A percentile compares a stretch with the other conserved stretches of the same genome.
Evolutionary conservation across 1,140 invertebrate genomes (phyloP).

Genomic region (Sesamia nonagrioides): DNA sequence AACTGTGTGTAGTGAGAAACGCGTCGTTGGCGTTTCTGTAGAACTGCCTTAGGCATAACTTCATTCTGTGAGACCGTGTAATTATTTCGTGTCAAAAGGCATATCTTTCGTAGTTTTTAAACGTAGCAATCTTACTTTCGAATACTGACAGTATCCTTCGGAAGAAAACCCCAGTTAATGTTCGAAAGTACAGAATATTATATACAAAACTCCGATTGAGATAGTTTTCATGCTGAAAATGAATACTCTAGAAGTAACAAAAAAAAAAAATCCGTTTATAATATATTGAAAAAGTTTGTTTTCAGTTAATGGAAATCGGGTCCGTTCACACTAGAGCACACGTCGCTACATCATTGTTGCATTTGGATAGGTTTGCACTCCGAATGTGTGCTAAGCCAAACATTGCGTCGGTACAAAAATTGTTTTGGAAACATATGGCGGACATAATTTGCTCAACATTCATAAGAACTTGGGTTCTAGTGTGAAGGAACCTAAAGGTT

Average conservation of each 20-base stretch:
- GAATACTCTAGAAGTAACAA: neutral
- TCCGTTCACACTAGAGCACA: neutral
- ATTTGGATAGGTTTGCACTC: too few species aligned
- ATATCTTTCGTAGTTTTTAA: neutral
- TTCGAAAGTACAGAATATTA: neutral
- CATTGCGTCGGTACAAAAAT: neutral
- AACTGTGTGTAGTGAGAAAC: conserved; percentile 33
- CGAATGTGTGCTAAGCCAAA: too few species aligned
- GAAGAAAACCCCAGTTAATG: conserved; percentile 1
- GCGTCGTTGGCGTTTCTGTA: neutral
- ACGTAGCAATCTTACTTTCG: conserved; percentile 6
- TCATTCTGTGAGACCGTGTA: neutral
- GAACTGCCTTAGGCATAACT: conserved; percentile 12
- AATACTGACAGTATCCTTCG: neutral
- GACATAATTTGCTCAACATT: neutral
- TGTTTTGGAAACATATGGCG: neutral
- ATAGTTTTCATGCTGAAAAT: neutral
- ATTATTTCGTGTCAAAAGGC: neutral
- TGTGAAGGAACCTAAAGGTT: neutral
- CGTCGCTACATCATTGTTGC: neutral
- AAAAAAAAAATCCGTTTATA: neutral
- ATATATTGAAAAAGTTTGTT: too few species aligned
- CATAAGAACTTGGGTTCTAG: neutral
- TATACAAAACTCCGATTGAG: neutral
- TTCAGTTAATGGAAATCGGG: too few species aligned